Evolutionary conservation across 2,888 invertebrate species (phyloP).

Genomic region (Anticlea derivata): DNA sequence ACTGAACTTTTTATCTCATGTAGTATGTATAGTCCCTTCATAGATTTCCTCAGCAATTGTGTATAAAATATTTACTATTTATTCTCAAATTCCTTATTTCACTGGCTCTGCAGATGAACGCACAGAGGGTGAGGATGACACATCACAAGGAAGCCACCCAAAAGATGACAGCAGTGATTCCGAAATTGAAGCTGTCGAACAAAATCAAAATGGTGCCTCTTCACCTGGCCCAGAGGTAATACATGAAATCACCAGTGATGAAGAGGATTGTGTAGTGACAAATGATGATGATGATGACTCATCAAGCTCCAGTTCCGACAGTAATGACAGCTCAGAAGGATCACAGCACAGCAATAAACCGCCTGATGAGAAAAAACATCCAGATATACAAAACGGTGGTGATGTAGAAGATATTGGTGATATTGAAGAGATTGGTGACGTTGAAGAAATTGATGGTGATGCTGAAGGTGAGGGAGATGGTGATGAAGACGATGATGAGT

Average conservation of each 20-base stretch:
- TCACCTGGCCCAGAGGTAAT: constrained; percentile 70
- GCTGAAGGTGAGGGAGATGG: constrained; percentile 85
- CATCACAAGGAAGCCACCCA: constrained; percentile 77
- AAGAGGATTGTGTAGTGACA: constrained; percentile 81
- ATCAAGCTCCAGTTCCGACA: constrained; percentile 82
- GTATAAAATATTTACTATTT: constrained; percentile 18
- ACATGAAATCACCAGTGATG: constrained; percentile 82
- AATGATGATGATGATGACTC: constrained; percentile 78
- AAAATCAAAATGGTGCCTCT: constrained; percentile 69
- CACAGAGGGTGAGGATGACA: constrained; percentile 78
- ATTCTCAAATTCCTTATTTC: constrained; percentile 37
- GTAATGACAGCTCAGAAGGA: constrained; percentile 85
- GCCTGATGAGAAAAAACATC: constrained; percentile 80
- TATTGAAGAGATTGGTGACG: constrained; percentile 76
- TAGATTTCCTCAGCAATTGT: background rate
- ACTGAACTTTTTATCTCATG: background rate
- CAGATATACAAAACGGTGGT: constrained; percentile 81
- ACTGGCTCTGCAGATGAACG: constrained; percentile 67
- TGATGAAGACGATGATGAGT: constrained; percentile 33
- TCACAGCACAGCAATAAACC: constrained; percentile 72
- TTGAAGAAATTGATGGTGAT: constrained; percentile 55
- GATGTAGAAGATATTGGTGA: constrained; percentile 76
- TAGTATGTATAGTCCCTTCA: background rate
- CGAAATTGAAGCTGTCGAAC: constrained; percentile 66
- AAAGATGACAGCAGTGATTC: constrained; percentile 77